Evolutionary conservation across 1,140 invertebrate species (phyloP), one percentile per base, ranked within the genome.

Genomic region (Megalopta genalis): DNA sequence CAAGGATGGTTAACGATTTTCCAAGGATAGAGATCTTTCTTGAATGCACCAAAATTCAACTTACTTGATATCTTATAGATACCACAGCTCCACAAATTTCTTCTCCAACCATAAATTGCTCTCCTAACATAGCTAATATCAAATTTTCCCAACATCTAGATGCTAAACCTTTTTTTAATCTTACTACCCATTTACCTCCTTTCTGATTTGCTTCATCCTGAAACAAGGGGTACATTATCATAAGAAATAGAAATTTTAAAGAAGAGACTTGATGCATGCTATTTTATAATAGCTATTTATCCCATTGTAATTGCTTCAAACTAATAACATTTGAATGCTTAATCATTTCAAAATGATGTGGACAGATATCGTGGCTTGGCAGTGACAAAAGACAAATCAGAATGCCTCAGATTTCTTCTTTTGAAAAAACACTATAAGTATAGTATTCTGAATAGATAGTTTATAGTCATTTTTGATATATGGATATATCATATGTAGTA

Each of bases 51-150:
- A 63, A 82, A 72, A 60, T 65, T 42, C 25, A 70, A 69, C 72
- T 90, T 93, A 97, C 97, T 95, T 97, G 97, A 94, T 96, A 98
- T 87, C 98, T 95, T 87, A 99, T 96, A 65, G 98, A 99, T 84
- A 99, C 96, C 68, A 99, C 99, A 80, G 98, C 97, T 4, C 99
- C 99, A 94, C 99, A 99, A 84, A 99, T 98, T 94, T 99, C 99
- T 85, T 99, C 97, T 12, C 98, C 98, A 9, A 99, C 98, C 95
- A 99, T 97, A 94, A 99, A 99, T 94, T 99, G 99, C 93, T 99
- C 99, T 18, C 98, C 98, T 84, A 98, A 93, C 96, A 99, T 99
- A 72, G 99, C 99, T 93, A 99, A 95, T 86, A 99, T 97, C 46
- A 99, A 94, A 94, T 99, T 99, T 94, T 99, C 99, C 99, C 99